Percentiles rank a stretch among this genome's conserved stretches.
phyloP scores from a whole-genome alignment of 2,797 vertebrate genomes.

The Enteromius unitaeniatus region DNA sequence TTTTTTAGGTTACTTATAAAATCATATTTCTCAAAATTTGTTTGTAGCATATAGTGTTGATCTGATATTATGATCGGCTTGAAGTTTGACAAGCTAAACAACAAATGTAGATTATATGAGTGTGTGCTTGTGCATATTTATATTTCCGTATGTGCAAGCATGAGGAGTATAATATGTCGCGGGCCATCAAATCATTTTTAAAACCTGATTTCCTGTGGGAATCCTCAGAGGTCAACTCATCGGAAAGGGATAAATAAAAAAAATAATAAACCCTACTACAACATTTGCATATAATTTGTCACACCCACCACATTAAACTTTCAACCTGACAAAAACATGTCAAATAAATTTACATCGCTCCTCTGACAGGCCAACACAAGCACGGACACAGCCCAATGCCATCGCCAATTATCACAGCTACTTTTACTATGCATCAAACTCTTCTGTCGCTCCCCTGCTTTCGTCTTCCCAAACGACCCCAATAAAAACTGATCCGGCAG shows the following conservation, averaged over 20 bases:
- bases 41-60: not conserved
- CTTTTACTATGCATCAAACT: slow-evolving; percentile 80
- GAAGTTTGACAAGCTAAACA: not conserved
- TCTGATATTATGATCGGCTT: not conserved
- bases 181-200: slow-evolving; percentile 82
- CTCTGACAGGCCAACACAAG: slow-evolving; percentile 88
- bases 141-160: slow-evolving; percentile 24
- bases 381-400: slow-evolving; percentile 83
- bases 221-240: slow-evolving; percentile 92
- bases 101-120: not conserved
- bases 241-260: slow-evolving; percentile 91
- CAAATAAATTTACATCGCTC: slow-evolving; percentile 96
- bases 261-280: slow-evolving; percentile 69
- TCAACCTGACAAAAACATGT: slow-evolving; percentile 98
- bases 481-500: slow-evolving; percentile 87
- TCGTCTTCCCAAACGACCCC: slow-evolving; percentile 72
- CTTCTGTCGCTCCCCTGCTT: slow-evolving; percentile 64
- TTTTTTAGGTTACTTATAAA: not conserved
- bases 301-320: slow-evolving; percentile 95
- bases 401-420: slow-evolving; percentile 83
- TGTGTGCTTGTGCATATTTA: slow-evolving; percentile 19
- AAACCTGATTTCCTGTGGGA: slow-evolving; percentile 89
- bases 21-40: not conserved
- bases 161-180: slow-evolving; percentile 3
- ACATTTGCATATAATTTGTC: slow-evolving; percentile 98